Evolutionary conservation across 2,113 vertebrate genomes (phyloP).

Genomic region (Otolemur garnettii): DNA sequence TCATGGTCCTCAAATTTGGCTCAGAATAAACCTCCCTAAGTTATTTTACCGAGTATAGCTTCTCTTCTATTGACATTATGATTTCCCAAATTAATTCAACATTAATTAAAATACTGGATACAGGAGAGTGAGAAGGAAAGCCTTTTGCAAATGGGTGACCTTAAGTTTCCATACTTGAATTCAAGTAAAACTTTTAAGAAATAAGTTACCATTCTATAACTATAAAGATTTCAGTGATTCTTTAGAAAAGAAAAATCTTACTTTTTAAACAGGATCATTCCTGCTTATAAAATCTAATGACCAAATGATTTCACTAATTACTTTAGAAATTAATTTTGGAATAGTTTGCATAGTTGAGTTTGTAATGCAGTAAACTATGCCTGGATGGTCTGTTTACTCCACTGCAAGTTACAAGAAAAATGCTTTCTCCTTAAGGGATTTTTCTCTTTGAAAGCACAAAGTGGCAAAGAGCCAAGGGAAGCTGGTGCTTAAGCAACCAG

Average conservation of each 20-base stretch:
- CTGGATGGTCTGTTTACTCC: slow-evolving; percentile 89
- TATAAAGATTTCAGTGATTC: slow-evolving; percentile 68
- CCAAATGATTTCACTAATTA: slow-evolving; percentile 88
- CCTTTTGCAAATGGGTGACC: too few species aligned
- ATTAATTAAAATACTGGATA: too few species aligned
- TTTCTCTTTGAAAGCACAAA: slow-evolving; percentile 86
- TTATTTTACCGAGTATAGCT: too few species aligned
- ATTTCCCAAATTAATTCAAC: not conserved
- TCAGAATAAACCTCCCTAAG: too few species aligned
- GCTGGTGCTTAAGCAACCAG: slow-evolving; percentile 90
- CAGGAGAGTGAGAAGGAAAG: not conserved
- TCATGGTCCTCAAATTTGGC: too few species aligned
- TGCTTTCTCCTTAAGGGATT: slow-evolving; percentile 87
- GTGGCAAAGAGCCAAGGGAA: slow-evolving; percentile 89
- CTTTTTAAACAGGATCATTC: slow-evolving; percentile 62
- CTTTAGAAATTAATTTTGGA: slow-evolving; percentile 77
- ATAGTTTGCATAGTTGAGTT: slow-evolving; percentile 85
- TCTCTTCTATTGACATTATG: not conserved
- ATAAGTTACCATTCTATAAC: not conserved
- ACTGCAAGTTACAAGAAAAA: slow-evolving; percentile 88
- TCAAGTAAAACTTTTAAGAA: not conserved
- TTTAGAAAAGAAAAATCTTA: slow-evolving; percentile 69
- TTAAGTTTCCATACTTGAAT: not conserved
- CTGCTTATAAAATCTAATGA: slow-evolving; percentile 84
- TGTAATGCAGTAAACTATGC: slow-evolving; percentile 89